phyloP scores from a whole-genome alignment of 2,797 vertebrate genomes.

The Malacoraja senta region DNA sequence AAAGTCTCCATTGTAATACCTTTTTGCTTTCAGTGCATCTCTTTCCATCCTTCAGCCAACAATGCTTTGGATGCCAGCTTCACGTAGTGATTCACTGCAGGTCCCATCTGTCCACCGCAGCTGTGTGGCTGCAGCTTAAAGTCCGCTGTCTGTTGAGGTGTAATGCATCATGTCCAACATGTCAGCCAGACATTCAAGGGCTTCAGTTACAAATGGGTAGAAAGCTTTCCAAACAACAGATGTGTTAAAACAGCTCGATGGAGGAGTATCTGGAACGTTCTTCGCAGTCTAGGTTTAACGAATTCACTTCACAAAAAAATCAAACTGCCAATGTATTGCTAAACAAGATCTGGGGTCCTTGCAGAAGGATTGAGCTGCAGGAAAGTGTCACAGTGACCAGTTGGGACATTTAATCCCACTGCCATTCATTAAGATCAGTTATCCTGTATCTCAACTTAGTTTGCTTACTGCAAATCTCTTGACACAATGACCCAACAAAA shows the following conservation, averaged over 20 bases:
- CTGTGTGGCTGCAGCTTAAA: not conserved
- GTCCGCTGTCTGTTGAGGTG: conserved; percentile 16
- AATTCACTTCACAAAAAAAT: not conserved
- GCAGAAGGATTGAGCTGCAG: not conserved
- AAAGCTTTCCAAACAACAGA: not conserved
- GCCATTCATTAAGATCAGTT: not conserved
- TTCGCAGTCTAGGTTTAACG: not conserved
- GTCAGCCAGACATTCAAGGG: not conserved
- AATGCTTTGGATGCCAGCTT: not conserved
- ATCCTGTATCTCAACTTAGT: not conserved
- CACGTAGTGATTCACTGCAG: not conserved
- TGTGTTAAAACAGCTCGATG: not conserved
- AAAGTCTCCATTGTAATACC: not conserved
- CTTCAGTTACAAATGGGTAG: not conserved
- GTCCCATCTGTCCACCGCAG: conserved; percentile 16
- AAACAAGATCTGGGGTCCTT: not conserved
- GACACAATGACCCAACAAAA: not conserved
- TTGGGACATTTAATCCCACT: not conserved
- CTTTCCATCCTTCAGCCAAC: not conserved
- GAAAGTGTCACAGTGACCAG: not conserved
- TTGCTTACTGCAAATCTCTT: not conserved
- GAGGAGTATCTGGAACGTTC: not conserved
- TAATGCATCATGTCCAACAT: not conserved
- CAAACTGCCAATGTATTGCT: not conserved
- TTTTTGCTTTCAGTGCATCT: not conserved